These are phyloP conservation scores for Choristoneura rosaceana DNA, from an alignment of 2,888 invertebrate genomes.

Conservation along the genomic window DNA sequence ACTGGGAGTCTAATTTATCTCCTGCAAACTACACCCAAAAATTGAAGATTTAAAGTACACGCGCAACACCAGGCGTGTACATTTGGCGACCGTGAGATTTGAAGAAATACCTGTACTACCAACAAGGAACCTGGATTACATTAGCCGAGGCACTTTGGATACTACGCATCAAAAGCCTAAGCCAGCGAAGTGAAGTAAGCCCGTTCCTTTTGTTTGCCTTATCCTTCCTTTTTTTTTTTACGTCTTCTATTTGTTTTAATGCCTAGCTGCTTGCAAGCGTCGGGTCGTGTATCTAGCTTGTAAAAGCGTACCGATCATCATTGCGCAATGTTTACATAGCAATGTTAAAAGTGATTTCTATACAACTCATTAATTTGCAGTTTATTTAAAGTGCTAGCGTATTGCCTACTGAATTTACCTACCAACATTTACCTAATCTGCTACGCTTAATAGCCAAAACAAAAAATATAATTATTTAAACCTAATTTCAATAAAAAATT, in stretches of 20 bases:
- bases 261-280: conserved; percentile 1
- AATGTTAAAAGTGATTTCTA: background rate
- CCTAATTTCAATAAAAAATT: too few relatives aligned
- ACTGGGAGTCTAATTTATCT: too few relatives aligned
- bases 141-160: background rate
- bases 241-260: background rate
- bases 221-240: too few relatives aligned
- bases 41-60: background rate
- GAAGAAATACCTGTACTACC: background rate
- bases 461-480: background rate
- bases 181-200: background rate
- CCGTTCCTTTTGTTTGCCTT: conserved; percentile 2
- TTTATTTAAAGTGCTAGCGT: background rate
- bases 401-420: background rate
- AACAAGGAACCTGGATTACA: background rate
- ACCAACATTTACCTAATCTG: background rate
- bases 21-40: too few relatives aligned
- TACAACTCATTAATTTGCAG: background rate
- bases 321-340: background rate
- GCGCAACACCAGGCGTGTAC: background rate
- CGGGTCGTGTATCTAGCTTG: conserved; percentile 2
- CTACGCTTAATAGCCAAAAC: too few relatives aligned
- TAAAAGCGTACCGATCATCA: background rate
- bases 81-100: background rate
- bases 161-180: conserved; percentile 4